Evolutionary conservation across 2,888 invertebrate genomes (phyloP).

Genomic region (Phalangium opilio): DNA sequence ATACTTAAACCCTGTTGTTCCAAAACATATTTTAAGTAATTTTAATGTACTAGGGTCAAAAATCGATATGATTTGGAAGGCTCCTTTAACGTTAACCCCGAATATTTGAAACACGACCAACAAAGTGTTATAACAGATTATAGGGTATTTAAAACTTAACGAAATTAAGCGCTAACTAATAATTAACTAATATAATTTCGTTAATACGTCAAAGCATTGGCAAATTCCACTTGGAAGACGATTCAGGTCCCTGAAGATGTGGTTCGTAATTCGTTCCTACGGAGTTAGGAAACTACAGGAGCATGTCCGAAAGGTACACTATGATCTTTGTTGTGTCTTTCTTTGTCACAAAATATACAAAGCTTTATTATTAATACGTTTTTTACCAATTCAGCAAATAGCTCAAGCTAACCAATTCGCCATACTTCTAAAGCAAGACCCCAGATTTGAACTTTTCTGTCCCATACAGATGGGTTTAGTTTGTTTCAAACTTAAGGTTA

Average conservation of each 20-base stretch:
- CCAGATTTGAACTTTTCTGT: too few relatives aligned
- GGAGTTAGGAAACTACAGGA: slow-evolving; percentile 61
- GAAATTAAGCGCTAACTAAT: background rate
- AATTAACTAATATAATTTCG: background rate
- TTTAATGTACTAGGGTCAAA: slow-evolving; percentile 44
- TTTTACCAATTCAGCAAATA: too few relatives aligned
- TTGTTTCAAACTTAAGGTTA: too few relatives aligned
- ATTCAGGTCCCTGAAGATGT: slow-evolving; percentile 79
- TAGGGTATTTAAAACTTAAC: slow-evolving; percentile 17
- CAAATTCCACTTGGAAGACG: slow-evolving; percentile 71
- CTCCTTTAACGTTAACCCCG: slow-evolving; percentile 77
- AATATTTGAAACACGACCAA: slow-evolving; percentile 69
- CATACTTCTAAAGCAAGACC: too few relatives aligned
- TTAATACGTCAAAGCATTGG: slow-evolving; percentile 49
- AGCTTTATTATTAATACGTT: too few relatives aligned
- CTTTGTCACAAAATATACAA: too few relatives aligned
- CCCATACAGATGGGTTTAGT: too few relatives aligned
- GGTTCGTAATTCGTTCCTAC: slow-evolving; percentile 72
- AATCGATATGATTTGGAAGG: slow-evolving; percentile 62
- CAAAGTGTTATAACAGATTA: slow-evolving; percentile 58
- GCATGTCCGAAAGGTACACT: slow-evolving; percentile 54
- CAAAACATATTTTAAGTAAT: background rate
- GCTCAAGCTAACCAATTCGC: too few relatives aligned
- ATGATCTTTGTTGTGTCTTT: too few relatives aligned
- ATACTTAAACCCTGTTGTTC: too few relatives aligned